These are phyloP conservation scores for Drosophila percnosoma DNA, from an alignment of 2,888 invertebrate genomes.

Conservation along the genomic window DNA sequence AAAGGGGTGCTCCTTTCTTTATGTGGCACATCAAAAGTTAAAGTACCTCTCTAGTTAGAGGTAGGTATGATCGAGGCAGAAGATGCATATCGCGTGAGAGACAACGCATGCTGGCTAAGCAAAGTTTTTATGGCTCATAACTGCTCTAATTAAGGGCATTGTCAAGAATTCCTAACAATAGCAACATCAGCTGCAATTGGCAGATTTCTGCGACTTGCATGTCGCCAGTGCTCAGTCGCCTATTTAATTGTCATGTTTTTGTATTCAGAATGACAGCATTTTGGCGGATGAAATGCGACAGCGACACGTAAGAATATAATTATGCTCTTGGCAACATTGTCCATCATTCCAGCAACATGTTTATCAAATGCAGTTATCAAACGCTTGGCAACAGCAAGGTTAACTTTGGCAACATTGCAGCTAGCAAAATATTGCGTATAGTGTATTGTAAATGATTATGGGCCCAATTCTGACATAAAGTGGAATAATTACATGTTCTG, in stretches of 20 bases:
- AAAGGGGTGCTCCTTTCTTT: not conserved
- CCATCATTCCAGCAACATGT: conserved; percentile 3
- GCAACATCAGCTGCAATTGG: conserved; percentile 27
- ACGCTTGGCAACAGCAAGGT: not conserved
- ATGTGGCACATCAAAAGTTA: conserved; percentile 19
- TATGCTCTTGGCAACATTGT: conserved; percentile 48
- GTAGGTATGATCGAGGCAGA: conserved; percentile 21
- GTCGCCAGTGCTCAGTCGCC: conserved; percentile 76
- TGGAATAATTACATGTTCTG: conserved; percentile 82
- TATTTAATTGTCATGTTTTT: conserved; percentile 74
- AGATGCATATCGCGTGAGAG: conserved; percentile 70
- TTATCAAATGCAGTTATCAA: not conserved
- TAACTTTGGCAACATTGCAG: conserved; percentile 4
- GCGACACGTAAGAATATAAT: conserved; percentile 71
- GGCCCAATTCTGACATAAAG: conserved; percentile 67
- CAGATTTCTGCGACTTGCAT: conserved; percentile 70
- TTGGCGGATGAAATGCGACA: conserved; percentile 60
- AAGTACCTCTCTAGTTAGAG: conserved; percentile 31
- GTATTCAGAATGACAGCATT: conserved; percentile 57
- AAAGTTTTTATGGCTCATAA: conserved; percentile 71
- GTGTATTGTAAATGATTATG: conserved; percentile 42
- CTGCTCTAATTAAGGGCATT: conserved; percentile 75
- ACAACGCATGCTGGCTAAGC: conserved; percentile 27
- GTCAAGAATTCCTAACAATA: conserved; percentile 48
- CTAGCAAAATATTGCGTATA: conserved; percentile 30